Conservation (phyloP, 2,797 vertebrate species). For the Alauda arvensis region DNA sequence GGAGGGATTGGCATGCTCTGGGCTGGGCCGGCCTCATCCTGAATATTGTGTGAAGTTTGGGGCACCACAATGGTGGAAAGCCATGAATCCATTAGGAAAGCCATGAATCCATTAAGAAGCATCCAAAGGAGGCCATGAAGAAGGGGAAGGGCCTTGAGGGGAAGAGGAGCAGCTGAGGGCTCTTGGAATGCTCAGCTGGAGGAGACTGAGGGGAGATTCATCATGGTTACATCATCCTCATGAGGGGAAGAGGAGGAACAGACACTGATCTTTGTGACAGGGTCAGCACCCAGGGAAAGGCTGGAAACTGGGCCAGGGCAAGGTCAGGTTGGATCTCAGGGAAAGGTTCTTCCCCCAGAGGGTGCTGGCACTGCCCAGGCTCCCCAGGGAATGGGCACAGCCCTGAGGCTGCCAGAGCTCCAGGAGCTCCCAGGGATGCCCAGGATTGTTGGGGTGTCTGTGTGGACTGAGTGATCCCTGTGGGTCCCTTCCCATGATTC, state of each 20-base stretch:
- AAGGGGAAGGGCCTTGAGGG: neutral
- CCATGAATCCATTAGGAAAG: no score
- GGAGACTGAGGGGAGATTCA: neutral
- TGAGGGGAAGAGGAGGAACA: neutral
- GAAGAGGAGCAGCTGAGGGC: neutral
- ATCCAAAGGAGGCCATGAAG: neutral
- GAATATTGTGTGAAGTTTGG: rapidly evolving
- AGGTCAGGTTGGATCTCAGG: rapidly evolving
- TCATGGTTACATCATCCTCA: rapidly evolving
- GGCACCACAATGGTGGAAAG: neutral
- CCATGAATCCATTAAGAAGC: neutral
- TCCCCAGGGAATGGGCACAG: neutral
- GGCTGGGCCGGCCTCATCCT: neutral
- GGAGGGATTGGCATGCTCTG: neutral
- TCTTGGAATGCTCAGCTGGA: neutral
- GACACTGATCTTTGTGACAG: neutral
- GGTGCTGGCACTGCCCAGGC: neutral
- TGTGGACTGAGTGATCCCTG: rapidly evolving
- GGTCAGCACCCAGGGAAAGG: rapidly evolving
- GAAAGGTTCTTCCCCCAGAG: neutral
- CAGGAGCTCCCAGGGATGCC: neutral
- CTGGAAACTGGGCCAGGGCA: neutral
- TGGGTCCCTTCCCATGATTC: neutral
- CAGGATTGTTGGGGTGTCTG: neutral
- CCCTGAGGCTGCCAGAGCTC: neutral